phyloP scores from a whole-genome alignment of 2,888 invertebrate species.

The Bellardia pandia region DNA sequence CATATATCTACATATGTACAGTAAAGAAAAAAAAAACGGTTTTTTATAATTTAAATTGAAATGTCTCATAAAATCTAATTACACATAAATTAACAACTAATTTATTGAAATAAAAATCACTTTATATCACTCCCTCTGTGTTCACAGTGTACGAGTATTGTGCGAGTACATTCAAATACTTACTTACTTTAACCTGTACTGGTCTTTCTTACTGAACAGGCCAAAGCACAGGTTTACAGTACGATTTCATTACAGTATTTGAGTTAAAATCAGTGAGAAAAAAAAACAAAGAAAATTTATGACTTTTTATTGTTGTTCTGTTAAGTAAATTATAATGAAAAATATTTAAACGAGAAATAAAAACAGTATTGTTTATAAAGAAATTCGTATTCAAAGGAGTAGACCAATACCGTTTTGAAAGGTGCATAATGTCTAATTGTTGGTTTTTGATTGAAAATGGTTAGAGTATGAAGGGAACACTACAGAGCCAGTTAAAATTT shows the following conservation, averaged over 20 bases:
- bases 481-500: constrained; percentile 26
- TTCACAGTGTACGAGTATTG: background rate
- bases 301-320: constrained; percentile 42
- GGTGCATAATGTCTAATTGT: constrained; percentile 34
- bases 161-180: background rate
- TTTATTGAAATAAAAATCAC: constrained; percentile 62
- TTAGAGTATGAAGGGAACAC: background rate
- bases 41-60: constrained; percentile 63
- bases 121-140: constrained; percentile 7
- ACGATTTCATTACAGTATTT: background rate
- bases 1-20: background rate
- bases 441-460: background rate
- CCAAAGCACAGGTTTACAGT: constrained; percentile 12
- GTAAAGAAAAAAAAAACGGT: background rate
- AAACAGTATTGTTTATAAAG: constrained; percentile 29
- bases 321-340: constrained; percentile 63
- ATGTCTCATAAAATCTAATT: constrained; percentile 69
- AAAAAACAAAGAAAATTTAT: constrained; percentile 58
- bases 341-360: constrained; percentile 24
- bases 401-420: constrained; percentile 29
- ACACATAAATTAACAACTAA: constrained; percentile 69
- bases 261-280: constrained; percentile 36
- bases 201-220: no score
- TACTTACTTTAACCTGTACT: no score
- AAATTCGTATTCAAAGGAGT: constrained; percentile 67